These are phyloP conservation scores for Bufotes viridis DNA, from an alignment of 2,797 vertebrate species.

Conservation along the genomic window DNA sequence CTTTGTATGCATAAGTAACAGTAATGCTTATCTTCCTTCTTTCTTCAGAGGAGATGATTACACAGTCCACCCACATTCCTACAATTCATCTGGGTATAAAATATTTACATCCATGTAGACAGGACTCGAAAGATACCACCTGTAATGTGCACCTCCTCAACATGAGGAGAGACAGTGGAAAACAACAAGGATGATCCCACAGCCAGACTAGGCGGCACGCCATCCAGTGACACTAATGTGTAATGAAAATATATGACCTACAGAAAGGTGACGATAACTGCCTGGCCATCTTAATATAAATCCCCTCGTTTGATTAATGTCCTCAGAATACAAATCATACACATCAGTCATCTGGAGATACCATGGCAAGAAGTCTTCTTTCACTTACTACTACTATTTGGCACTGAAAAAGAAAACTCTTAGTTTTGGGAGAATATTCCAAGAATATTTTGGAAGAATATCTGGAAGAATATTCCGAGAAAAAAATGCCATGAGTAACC, in stretches of 20 bases:
- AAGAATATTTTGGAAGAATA: background rate
- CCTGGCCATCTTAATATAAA: conserved; percentile 38
- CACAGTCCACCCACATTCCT: conserved; percentile 7
- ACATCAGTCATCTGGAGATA: conserved; percentile 29
- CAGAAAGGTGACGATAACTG: conserved; percentile 56
- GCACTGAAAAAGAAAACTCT: conserved; percentile 8
- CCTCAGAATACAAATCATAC: conserved; percentile 51
- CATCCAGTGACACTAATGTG: conserved; percentile 52
- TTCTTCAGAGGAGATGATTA: background rate
- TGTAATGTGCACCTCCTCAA: conserved; percentile 27
- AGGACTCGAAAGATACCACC: conserved; percentile 11
- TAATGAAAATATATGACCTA: conserved; percentile 60
- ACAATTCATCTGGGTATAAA: conserved; percentile 24
- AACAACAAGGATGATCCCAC: conserved; percentile 25
- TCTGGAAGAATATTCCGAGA: background rate
- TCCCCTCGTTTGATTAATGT: conserved; percentile 55
- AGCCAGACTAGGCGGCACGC: conserved; percentile 25
- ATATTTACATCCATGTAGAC: conserved; percentile 47
- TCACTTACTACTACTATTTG: conserved; percentile 17
- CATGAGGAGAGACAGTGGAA: background rate
- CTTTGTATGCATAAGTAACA: background rate
- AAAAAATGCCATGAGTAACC: background rate
- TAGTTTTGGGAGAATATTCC: background rate
- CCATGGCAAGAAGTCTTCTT: background rate
- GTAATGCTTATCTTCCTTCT: background rate